Conservation (phyloP, 2,797 vertebrate genomes). For the Odontamblyopus lacepedii region DNA sequence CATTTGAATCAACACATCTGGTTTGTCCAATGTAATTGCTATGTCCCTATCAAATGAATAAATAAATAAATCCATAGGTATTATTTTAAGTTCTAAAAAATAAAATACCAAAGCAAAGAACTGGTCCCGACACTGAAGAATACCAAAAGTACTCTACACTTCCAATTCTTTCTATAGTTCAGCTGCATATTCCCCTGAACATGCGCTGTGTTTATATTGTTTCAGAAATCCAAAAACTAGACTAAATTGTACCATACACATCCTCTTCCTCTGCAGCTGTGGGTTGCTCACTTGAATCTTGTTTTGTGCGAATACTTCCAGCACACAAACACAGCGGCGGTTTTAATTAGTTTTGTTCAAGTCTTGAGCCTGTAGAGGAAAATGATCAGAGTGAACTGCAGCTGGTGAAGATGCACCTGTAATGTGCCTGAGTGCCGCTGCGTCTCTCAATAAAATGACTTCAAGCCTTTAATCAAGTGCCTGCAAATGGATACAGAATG, state of each 20-base stretch:
- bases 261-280: neutral
- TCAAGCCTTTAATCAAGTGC: neutral
- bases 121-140: too few relatives aligned
- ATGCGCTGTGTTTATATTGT: neutral
- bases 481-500: neutral
- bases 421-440: neutral
- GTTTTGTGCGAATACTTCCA: neutral
- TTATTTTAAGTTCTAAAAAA: too few relatives aligned
- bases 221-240: neutral
- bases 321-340: neutral
- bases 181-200: neutral
- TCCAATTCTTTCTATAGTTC: too few relatives aligned
- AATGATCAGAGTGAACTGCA: slow-evolving; percentile 7
- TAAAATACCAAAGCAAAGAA: too few relatives aligned
- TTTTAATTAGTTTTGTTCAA: slow-evolving; percentile 7
- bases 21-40: too few relatives aligned
- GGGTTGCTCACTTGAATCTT: neutral
- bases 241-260: neutral
- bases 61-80: too few relatives aligned
- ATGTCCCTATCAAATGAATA: too few relatives aligned
- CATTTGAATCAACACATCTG: too few relatives aligned
- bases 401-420: slow-evolving; percentile 11
- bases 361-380: neutral
- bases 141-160: too few relatives aligned
- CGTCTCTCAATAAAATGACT: neutral